These are phyloP conservation scores for Carcina quercana DNA, from an alignment of 2,888 invertebrate genomes.

Conservation along the genomic window DNA sequence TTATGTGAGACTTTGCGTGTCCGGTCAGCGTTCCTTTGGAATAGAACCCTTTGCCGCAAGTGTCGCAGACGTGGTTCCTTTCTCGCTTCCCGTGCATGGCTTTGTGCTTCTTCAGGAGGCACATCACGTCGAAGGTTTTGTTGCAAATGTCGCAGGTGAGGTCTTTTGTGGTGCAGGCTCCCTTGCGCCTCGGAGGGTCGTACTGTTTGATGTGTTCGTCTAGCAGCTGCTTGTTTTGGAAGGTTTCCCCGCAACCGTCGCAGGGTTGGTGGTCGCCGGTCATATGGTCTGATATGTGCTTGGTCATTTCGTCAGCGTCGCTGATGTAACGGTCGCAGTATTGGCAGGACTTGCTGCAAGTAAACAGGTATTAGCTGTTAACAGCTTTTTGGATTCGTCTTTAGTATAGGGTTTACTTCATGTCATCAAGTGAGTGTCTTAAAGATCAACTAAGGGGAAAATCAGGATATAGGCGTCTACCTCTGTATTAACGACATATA, in stretches of 20 bases:
- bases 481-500: no score
- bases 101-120: constrained; percentile 8
- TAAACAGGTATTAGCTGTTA: no score
- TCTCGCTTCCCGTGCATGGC: constrained; percentile 25
- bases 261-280: constrained; percentile 6
- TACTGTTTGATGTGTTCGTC: constrained; percentile 11
- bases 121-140: constrained; percentile 15
- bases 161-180: constrained; percentile 55
- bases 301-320: constrained; percentile 4
- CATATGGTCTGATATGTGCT: constrained; percentile 13
- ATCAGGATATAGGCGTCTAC: no score
- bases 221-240: constrained; percentile 6
- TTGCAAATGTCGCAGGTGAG: constrained; percentile 50
- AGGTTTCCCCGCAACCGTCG: constrained; percentile 14
- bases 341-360: constrained; percentile 34
- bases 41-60: constrained; percentile 18
- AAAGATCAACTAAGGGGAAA: no score
- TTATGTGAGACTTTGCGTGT: constrained; percentile 14
- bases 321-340: constrained; percentile 18
- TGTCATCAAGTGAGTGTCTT: no score
- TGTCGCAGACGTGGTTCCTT: constrained; percentile 15
- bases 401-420: no score
- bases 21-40: constrained; percentile 10
- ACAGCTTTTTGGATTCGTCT: no score
- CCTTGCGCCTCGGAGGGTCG: constrained; percentile 25